Conservation (phyloP, 1,140 invertebrate species). For the Diploscapter pachys region DNA sequence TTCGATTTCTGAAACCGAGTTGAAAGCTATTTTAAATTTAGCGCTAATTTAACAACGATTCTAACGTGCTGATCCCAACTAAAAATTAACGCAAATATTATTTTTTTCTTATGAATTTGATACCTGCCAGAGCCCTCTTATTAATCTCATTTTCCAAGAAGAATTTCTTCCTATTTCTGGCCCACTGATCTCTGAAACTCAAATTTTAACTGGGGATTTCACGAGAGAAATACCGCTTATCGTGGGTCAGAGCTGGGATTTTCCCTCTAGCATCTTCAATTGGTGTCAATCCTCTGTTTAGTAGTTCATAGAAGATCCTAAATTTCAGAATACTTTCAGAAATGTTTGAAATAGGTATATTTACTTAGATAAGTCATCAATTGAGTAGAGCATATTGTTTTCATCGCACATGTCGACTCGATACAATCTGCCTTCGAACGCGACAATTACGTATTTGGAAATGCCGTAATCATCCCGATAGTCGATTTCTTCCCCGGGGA, state of each 20-base stretch:
- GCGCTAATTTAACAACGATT: too few species aligned
- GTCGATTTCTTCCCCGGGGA: constrained; percentile 41
- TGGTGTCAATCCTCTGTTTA: constrained; percentile 11
- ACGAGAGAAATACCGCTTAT: constrained; percentile 6
- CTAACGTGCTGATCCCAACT: neutral
- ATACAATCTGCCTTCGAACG: constrained; percentile 44
- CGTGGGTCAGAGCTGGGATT: constrained; percentile 28
- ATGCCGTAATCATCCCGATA: constrained; percentile 35
- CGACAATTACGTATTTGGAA: constrained; percentile 43
- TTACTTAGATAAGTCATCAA: constrained; percentile 31
- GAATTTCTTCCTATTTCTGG: constrained; percentile 42
- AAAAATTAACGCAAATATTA: too few species aligned
- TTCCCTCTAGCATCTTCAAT: constrained; percentile 11
- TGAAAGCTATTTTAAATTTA: too few species aligned
- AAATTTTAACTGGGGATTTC: neutral
- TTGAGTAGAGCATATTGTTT: constrained; percentile 26
- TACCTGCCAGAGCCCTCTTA: constrained; percentile 34
- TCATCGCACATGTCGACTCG: constrained; percentile 48
- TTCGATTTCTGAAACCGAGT: too few species aligned
- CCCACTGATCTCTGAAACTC: constrained; percentile 41
- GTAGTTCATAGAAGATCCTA: constrained; percentile 44
- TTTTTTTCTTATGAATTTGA: too few species aligned
- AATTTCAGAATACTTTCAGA: neutral
- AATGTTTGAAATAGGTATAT: constrained; percentile 1
- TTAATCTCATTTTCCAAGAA: constrained; percentile 43